Conservation (phyloP, 2,888 invertebrate species). For the Chrysomela aeneicollis region DNA sequence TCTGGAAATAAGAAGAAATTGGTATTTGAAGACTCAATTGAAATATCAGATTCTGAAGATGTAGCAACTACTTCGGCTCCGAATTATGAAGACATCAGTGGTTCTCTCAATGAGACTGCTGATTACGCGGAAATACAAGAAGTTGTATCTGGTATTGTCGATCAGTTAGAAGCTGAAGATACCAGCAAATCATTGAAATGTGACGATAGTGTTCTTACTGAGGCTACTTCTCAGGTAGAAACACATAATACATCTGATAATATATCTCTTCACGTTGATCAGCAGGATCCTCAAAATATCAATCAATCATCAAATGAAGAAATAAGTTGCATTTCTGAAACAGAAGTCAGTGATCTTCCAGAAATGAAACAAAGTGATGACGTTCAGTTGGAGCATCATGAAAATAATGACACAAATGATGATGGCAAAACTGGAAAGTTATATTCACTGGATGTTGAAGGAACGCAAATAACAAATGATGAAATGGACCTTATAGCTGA, state of each 20-base stretch:
- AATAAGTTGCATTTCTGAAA: not conserved
- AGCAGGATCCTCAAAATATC: not conserved
- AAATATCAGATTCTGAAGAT: not conserved
- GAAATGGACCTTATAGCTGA: not conserved
- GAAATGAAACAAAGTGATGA: not conserved
- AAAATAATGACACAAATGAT: not conserved
- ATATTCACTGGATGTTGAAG: too few species aligned
- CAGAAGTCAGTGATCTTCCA: not conserved
- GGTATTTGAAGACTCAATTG: constrained; percentile 7
- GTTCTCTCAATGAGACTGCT: not conserved
- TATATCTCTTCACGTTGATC: not conserved
- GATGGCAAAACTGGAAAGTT: not conserved
- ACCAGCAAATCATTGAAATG: not conserved
- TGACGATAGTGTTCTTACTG: not conserved
- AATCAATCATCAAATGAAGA: not conserved
- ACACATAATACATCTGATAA: not conserved
- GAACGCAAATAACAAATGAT: not conserved
- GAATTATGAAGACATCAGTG: not conserved
- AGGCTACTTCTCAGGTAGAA: not conserved
- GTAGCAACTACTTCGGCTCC: not conserved
- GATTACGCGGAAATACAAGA: not conserved
- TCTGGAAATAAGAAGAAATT: constrained; percentile 8
- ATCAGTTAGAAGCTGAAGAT: not conserved
- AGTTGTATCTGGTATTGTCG: not conserved
- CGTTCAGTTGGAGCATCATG: too few species aligned